These are phyloP conservation scores for Nysson spinosus DNA, from an alignment of 2,888 invertebrate species.

Conservation along the genomic window DNA sequence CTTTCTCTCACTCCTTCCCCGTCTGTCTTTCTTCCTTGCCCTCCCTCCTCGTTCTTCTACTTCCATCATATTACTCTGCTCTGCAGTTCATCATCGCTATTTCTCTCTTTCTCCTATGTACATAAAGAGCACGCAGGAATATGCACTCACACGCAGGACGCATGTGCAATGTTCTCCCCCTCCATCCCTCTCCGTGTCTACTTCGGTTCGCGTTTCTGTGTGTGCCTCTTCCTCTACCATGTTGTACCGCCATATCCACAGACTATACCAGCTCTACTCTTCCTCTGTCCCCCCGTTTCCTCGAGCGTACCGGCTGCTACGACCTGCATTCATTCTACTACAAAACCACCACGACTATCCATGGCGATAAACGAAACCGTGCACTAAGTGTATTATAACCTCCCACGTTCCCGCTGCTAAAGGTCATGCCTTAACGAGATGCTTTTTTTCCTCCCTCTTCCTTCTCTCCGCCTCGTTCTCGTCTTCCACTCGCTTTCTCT, in stretches of 20 bases:
- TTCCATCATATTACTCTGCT: slow-evolving; percentile 11
- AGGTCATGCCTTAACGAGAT: slow-evolving; percentile 75
- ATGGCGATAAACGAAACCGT: slow-evolving; percentile 63
- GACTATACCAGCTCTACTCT: neutral
- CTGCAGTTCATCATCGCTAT: slow-evolving; percentile 39
- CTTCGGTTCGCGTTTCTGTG: slow-evolving; percentile 8
- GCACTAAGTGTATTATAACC: slow-evolving; percentile 68
- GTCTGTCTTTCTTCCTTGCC: slow-evolving; percentile 26
- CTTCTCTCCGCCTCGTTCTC: slow-evolving; percentile 25
- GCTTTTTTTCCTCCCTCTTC: slow-evolving; percentile 55
- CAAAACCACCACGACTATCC: slow-evolving; percentile 57
- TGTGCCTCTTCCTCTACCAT: neutral
- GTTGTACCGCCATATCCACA: neutral
- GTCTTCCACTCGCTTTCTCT: neutral
- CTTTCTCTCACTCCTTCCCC: slow-evolving; percentile 6
- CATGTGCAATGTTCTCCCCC: slow-evolving; percentile 37
- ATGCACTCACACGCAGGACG: slow-evolving; percentile 11
- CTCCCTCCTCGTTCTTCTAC: neutral
- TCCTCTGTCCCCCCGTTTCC: slow-evolving; percentile 4
- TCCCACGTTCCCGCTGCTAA: slow-evolving; percentile 74
- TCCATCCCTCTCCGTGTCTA: slow-evolving; percentile 27
- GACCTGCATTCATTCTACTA: slow-evolving; percentile 62
- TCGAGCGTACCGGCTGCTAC: slow-evolving; percentile 47
- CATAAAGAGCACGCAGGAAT: slow-evolving; percentile 6
- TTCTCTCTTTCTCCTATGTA: slow-evolving; percentile 32